phyloP scores from a whole-genome alignment of 2,797 vertebrate genomes.

The Malurus splendens region DNA sequence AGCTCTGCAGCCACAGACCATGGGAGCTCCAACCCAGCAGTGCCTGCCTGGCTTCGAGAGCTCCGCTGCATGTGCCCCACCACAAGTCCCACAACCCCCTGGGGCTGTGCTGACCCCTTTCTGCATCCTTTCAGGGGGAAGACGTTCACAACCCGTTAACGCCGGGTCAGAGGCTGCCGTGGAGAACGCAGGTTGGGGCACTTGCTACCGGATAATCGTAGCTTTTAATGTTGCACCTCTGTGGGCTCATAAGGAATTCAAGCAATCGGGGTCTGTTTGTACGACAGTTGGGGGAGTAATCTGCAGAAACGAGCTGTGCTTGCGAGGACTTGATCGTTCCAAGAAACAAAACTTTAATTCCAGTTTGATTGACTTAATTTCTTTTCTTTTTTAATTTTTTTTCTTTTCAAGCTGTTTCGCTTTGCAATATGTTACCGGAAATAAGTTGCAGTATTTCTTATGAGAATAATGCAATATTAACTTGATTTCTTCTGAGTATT shows the following conservation, averaged over 20 bases:
- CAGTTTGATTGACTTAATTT: slow-evolving; percentile 75
- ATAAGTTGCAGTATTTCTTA: slow-evolving; percentile 73
- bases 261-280: slow-evolving; percentile 71
- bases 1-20: background rate
- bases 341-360: slow-evolving; percentile 68
- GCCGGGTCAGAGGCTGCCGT: background rate
- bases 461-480: slow-evolving; percentile 77
- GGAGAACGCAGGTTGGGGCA: slow-evolving; percentile 58
- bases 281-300: slow-evolving; percentile 73
- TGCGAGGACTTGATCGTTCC: slow-evolving; percentile 77
- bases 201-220: slow-evolving; percentile 69
- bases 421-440: slow-evolving; percentile 78
- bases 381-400: slow-evolving; percentile 56
- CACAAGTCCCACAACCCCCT: background rate
- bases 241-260: slow-evolving; percentile 72
- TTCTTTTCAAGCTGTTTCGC: slow-evolving; percentile 78
- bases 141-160: slow-evolving; percentile 81
- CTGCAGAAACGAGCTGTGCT: slow-evolving; percentile 79
- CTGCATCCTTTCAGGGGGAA: slow-evolving; percentile 80
- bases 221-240: slow-evolving; percentile 71
- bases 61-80: accelerated
- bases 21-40: background rate
- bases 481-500: slow-evolving; percentile 74
- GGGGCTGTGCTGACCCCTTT: background rate
- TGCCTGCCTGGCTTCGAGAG: background rate